Evolutionary conservation across 2,113 vertebrate species (phyloP), one percentile per base, ranked within the genome.

Genomic region (Microcebus tavaratra): DNA sequence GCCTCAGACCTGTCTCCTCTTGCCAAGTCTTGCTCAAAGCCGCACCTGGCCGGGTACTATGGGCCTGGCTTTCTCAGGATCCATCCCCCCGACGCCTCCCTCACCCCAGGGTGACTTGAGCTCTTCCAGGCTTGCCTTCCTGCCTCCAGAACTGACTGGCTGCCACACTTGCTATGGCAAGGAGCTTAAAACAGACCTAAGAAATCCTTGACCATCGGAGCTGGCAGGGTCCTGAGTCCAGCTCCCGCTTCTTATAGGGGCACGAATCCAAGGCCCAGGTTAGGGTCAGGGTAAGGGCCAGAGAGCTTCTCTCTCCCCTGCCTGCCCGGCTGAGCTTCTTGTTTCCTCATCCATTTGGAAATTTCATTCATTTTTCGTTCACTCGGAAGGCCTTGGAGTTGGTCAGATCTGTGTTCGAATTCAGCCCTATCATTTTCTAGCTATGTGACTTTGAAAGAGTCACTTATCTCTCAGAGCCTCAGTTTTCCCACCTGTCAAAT

Each of bases 21-120:
- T 98, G 97, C 93, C 96, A 98, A 98, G 89, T 97, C 95, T 98
- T 98, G 97, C 93, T 95, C 86, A 96, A 95, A 97, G 89, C 96
- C 8, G 4, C 86, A 98, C 97, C 97, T 97, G 95, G 91, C 76
- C 1, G 21, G 83, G 81, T 85, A 92, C 92, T 83, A 76, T 42
- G 73, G 68, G 93, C 86, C 88, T 94, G 85, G 78, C 61, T 94
- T 42, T 95, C 86, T 91, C 68, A 88, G 87, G n/a, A 97, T 75
- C 84, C 75, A 70, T 48, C 2, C 29, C 75, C 53, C 11, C 8
- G 10, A 65, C 0, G 0, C 45, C 75, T 90, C 31, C 79, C 48
- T 97, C 82, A 97, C 70, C 75, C 20, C 15, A 42, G 25, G 29
- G 50, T 95, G 93, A 36, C 75, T 94, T 72, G n/a, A 10, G 36